Evolutionary conservation across 2,113 vertebrate species (phyloP).

Genomic region (Psittacara wagleri): DNA sequence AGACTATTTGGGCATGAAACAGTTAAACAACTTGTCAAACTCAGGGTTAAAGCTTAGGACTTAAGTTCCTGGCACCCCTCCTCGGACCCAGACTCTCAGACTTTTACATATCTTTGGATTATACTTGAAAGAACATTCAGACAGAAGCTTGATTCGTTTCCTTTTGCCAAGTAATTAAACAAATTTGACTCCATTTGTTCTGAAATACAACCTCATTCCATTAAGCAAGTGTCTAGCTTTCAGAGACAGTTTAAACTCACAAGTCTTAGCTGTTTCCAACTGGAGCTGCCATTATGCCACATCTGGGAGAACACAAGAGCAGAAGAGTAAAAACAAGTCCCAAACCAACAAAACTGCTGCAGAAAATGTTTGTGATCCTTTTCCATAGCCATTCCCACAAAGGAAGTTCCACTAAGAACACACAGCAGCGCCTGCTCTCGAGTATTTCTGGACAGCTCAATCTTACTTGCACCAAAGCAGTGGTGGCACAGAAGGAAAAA

Average conservation of each 20-base stretch:
- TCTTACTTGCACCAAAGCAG: not conserved
- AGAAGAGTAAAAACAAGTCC: not conserved
- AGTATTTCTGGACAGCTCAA: not conserved
- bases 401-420: not conserved
- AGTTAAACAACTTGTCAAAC: not conserved
- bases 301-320: not conserved
- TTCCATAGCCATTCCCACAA: not conserved
- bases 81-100: slow-evolving; percentile 2
- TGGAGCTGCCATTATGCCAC: not conserved
- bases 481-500: not conserved
- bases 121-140: slow-evolving; percentile 14
- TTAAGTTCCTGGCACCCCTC: not conserved
- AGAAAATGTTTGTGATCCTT: not conserved
- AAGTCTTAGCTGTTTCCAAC: not conserved
- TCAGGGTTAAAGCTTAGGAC: not conserved
- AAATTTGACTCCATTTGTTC: slow-evolving; percentile 1
- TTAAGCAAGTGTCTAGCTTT: not conserved
- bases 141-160: not conserved
- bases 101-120: not conserved
- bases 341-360: not conserved
- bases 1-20: not conserved
- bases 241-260: not conserved
- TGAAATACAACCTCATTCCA: not conserved
- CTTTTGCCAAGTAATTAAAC: slow-evolving; percentile 27
- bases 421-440: fast-evolving